A percentile compares a stretch with the other conserved stretches of the same genome.
Evolutionary conservation across 2,113 vertebrate species (phyloP).

Genomic region (Telmatochromis brachygnathus): DNA sequence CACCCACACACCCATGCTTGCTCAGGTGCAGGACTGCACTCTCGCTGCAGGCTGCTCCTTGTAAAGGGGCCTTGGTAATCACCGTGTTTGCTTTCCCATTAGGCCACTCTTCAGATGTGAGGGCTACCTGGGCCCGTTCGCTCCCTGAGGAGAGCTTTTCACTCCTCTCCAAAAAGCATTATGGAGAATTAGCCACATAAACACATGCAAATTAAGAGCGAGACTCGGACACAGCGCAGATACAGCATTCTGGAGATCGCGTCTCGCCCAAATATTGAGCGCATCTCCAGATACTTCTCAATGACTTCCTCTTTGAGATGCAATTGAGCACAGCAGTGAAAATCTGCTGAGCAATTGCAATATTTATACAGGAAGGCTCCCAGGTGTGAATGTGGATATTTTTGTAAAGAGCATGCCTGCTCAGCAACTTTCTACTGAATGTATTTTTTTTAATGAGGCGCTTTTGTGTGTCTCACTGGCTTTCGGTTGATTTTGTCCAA

Average conservation of each 20-base stretch:
- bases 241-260: neutral
- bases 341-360: neutral
- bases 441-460: neutral
- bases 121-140: constrained; percentile 41
- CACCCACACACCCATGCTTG: neutral
- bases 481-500: neutral
- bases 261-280: neutral
- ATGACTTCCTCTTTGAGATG: neutral
- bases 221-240: neutral
- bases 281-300: neutral
- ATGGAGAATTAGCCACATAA: constrained; percentile 53
- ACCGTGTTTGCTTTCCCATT: constrained; percentile 73
- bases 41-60: constrained; percentile 44
- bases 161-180: constrained; percentile 42
- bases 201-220: constrained; percentile 30
- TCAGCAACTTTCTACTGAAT: neutral
- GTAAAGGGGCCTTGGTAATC: constrained; percentile 58
- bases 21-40: constrained; percentile 10
- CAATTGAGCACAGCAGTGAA: neutral
- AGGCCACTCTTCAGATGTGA: constrained; percentile 66
- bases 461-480: neutral
- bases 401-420: neutral
- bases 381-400: constrained; percentile 1
- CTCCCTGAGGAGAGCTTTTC: constrained; percentile 61
- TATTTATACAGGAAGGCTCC: neutral